A percentile compares a stretch with the other conserved stretches of the same genome.
phyloP scores from a whole-genome alignment of 2,888 invertebrate species.

The Odontocolon sp. region DNA sequence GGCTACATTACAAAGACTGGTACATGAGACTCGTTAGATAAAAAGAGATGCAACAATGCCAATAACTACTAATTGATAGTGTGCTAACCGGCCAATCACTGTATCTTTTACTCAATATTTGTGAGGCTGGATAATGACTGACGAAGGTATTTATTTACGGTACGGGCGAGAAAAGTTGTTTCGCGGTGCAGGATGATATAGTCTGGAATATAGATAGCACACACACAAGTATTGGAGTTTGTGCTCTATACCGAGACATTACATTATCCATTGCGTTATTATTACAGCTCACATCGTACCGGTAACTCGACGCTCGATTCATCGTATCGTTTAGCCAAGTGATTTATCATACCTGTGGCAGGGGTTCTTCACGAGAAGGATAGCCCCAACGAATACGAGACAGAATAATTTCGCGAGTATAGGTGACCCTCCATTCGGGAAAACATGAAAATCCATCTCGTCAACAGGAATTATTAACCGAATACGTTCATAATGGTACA shows the following conservation, averaged over 20 bases:
- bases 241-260: conserved; percentile 18
- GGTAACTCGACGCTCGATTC: conserved; percentile 27
- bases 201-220: not conserved
- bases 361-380: not conserved
- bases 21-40: too few species aligned
- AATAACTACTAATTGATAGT: too few species aligned
- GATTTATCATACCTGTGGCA: conserved; percentile 14
- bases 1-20: too few species aligned
- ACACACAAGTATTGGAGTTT: not conserved
- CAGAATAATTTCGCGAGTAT: too few species aligned
- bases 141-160: conserved; percentile 19
- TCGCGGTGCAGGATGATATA: not conserved
- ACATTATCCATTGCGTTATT: conserved; percentile 52
- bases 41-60: too few species aligned
- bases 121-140: conserved; percentile 12
- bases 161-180: conserved; percentile 22
- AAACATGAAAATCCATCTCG: not conserved
- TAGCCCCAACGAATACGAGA: not conserved
- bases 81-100: too few species aligned
- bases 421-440: not conserved
- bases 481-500: not conserved
- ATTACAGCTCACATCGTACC: conserved; percentile 44
- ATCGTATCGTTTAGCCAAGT: conserved; percentile 37
- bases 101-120: too few species aligned
- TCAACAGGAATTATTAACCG: not conserved